These are phyloP conservation scores for Cheumatopsyche charites DNA, from an alignment of 1,140 invertebrate species.

Conservation along the genomic window DNA sequence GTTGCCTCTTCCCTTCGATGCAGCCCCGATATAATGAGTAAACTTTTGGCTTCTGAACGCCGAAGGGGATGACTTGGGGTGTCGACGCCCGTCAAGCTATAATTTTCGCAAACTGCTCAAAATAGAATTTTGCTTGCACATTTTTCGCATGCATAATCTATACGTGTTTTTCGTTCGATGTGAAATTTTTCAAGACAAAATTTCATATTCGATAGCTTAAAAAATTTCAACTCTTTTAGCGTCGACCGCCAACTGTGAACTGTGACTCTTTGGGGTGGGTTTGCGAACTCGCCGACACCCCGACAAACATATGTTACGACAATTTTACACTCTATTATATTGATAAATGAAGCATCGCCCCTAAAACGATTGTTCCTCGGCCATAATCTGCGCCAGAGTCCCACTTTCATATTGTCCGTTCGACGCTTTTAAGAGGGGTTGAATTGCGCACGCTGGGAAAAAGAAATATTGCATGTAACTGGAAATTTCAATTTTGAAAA, in stretches of 20 bases:
- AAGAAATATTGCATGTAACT: too few relatives aligned
- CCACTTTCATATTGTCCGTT: conserved; percentile 25
- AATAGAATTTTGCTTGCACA: too few relatives aligned
- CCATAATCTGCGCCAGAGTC: conserved; percentile 25
- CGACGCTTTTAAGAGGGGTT: not conserved
- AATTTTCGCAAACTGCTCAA: too few relatives aligned
- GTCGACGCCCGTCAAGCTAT: too few relatives aligned
- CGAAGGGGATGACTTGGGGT: not conserved
- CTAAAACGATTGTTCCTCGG: conserved; percentile 25
- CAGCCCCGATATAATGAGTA: conserved; percentile 38
- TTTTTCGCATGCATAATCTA: too few relatives aligned
- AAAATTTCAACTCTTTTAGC: conserved; percentile 4
- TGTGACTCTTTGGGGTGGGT: not conserved
- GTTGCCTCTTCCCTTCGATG: conserved; percentile 46
- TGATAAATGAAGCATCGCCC: conserved; percentile 49
- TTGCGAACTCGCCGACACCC: conserved; percentile 22
- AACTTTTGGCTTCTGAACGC: conserved; percentile 40
- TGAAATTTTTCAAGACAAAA: too few relatives aligned
- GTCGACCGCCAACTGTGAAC: conserved; percentile 24
- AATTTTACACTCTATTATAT: conserved; percentile 50
- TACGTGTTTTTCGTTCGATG: too few relatives aligned
- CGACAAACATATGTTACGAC: conserved; percentile 49
- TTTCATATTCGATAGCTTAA: too few relatives aligned
- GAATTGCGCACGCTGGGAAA: too few relatives aligned
- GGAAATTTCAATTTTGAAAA: too few relatives aligned